Percentiles rank a stretch among this genome's conserved stretches.
Evolutionary conservation across 2,113 vertebrate genomes (phyloP).

Genomic region (Hymenochirus boettgeri): DNA sequence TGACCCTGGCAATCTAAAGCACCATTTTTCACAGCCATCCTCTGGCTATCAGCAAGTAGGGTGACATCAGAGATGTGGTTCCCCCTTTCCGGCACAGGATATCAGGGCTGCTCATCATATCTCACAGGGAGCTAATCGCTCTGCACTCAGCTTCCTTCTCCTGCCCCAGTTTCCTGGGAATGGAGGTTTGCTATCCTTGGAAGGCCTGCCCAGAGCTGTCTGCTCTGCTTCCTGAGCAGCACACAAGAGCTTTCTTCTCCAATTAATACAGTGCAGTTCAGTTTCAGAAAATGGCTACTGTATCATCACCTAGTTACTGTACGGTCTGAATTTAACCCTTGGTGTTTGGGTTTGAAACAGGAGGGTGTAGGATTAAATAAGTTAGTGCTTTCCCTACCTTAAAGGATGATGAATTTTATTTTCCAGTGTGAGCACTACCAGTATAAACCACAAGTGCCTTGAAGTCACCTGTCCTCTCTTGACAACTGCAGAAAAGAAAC

Average conservation of each 20-base stretch:
- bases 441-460: too few relatives aligned
- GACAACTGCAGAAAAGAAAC: too few relatives aligned
- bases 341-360: neutral
- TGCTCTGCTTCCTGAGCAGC: constrained; percentile 15
- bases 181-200: constrained; percentile 34
- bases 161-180: constrained; percentile 35
- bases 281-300: neutral
- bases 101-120: constrained; percentile 54
- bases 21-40: constrained; percentile 58
- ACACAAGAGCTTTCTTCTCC: constrained; percentile 6
- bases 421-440: too few relatives aligned
- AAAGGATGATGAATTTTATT: neutral
- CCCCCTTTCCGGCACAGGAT: constrained; percentile 47
- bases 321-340: neutral
- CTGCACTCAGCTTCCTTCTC: constrained; percentile 43
- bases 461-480: too few relatives aligned
- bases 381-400: too few relatives aligned
- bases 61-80: constrained; percentile 51
- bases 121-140: constrained; percentile 51
- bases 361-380: neutral
- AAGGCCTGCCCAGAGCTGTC: constrained; percentile 13
- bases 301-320: neutral
- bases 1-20: constrained; percentile 55
- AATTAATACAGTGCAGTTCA: neutral
- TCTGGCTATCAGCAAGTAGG: constrained; percentile 52